Percentiles rank a stretch among this genome's conserved stretches.
These are phyloP conservation scores for Hipposideros armiger DNA, from an alignment of 2,113 vertebrate species.

Conservation along the genomic window DNA sequence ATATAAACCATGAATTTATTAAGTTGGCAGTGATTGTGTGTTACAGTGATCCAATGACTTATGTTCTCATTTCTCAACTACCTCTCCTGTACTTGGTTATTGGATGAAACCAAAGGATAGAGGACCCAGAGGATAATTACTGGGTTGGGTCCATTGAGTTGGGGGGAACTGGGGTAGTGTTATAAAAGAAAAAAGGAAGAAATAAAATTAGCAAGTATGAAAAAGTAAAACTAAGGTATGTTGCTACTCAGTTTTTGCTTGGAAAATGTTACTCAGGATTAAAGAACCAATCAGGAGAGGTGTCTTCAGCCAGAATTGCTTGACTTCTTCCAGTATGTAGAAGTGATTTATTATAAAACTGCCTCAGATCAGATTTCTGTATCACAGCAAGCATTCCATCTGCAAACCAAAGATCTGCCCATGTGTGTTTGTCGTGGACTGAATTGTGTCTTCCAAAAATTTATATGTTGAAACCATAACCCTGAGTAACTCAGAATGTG, in stretches of 20 bases:
- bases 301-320: slow-evolving; percentile 11
- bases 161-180: background rate
- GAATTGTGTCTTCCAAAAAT: background rate
- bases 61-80: background rate
- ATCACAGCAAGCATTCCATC: background rate
- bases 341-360: background rate
- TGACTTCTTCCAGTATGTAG: background rate
- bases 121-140: background rate
- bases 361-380: background rate
- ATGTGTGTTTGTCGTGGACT: background rate
- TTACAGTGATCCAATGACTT: background rate
- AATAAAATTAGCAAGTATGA: background rate
- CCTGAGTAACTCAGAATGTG: background rate
- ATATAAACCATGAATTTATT: slow-evolving; percentile 41
- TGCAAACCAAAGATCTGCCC: background rate
- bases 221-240: background rate
- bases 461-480: background rate
- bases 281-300: background rate
- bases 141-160: background rate
- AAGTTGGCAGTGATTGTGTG: background rate
- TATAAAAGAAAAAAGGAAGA: slow-evolving; percentile 56
- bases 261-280: slow-evolving; percentile 3
- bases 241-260: background rate
- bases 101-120: slow-evolving; percentile 4
- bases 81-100: background rate